Percentiles rank a stretch among this genome's conserved stretches.
These are phyloP conservation scores for Petromus typicus DNA, from an alignment of 2,113 vertebrate species.

Conservation along the genomic window DNA sequence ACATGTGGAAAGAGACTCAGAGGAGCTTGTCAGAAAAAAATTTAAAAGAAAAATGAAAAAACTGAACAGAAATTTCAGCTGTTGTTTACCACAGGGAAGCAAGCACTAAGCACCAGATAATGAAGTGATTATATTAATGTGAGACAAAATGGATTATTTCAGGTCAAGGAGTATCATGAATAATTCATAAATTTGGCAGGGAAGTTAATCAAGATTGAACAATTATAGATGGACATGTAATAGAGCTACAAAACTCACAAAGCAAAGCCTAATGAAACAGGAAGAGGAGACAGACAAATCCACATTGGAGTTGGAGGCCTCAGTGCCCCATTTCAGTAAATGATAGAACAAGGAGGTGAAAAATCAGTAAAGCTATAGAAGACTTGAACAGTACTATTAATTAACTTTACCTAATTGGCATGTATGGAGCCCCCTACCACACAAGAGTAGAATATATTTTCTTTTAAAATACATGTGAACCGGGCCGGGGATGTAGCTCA, in stretches of 20 bases:
- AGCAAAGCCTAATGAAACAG: not conserved
- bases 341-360: not conserved
- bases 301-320: not conserved
- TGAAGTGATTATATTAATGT: not conserved
- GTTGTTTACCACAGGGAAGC: not conserved
- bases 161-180: not conserved
- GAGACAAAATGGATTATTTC: not conserved
- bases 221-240: not conserved
- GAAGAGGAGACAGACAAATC: not conserved
- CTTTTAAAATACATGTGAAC: not conserved
- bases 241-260: not conserved
- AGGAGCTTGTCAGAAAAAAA: not conserved
- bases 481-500: no score
- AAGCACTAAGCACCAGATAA: not conserved
- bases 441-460: not conserved
- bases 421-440: not conserved
- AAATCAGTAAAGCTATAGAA: not conserved
- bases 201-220: not conserved
- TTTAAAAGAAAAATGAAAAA: not conserved
- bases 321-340: not conserved
- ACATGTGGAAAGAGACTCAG: not conserved
- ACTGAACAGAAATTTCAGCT: conserved; percentile 19
- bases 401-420: not conserved
- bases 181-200: conserved; percentile 26
- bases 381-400: not conserved